These are phyloP conservation scores for Muricea muricata DNA, from an alignment of 92 coral and sea anemone genomes.

Conservation along the genomic window DNA sequence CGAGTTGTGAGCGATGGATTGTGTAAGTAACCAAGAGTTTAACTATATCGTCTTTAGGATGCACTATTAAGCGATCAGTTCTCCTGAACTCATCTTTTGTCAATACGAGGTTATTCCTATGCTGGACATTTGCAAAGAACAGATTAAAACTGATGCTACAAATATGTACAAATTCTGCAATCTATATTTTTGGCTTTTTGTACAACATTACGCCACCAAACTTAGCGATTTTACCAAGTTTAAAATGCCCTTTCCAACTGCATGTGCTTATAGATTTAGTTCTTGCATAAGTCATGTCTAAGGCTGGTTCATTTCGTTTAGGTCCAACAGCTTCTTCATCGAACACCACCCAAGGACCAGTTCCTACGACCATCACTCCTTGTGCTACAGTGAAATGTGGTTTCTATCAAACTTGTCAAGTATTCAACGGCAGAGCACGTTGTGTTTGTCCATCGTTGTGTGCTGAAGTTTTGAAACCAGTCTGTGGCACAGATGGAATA, in stretches of 20 bases:
- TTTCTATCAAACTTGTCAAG: neutral
- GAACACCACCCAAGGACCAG: neutral
- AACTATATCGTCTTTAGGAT: neutral
- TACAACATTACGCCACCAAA: no score
- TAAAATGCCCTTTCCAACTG: no score
- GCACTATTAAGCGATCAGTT: neutral
- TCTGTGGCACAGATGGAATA: constrained; percentile 16
- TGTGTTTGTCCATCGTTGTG: neutral
- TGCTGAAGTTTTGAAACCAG: neutral
- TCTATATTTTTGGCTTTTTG: no score
- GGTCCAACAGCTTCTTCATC: neutral
- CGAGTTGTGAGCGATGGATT: constrained; percentile 47
- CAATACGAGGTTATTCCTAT: no score
- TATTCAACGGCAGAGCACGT: neutral
- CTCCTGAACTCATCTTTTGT: no score
- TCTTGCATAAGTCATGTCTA: no score
- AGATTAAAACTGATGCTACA: no score
- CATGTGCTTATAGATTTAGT: no score
- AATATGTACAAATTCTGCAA: no score
- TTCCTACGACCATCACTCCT: neutral
- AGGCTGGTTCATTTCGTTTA: neutral
- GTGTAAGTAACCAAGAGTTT: neutral
- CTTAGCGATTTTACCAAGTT: no score
- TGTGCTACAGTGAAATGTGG: neutral
- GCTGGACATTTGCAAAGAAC: no score